Percentiles rank a stretch among this genome's conserved stretches.
Conservation (phyloP, 2,888 invertebrate genomes). For the Acanthosepion esculentum region DNA sequence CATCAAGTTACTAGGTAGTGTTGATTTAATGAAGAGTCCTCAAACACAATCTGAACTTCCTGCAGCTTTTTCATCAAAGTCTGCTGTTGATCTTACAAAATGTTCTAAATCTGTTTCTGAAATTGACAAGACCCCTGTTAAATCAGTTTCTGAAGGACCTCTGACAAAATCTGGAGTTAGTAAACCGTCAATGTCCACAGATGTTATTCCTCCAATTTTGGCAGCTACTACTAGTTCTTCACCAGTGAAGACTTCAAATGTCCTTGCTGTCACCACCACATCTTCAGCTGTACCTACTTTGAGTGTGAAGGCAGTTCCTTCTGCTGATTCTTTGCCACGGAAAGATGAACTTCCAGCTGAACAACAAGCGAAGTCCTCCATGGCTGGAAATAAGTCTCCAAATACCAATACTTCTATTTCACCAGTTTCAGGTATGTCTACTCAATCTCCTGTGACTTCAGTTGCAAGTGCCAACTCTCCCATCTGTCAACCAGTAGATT, state of each 20-base stretch:
- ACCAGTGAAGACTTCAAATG: not conserved
- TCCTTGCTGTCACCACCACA: not conserved
- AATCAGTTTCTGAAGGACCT: conserved; percentile 6
- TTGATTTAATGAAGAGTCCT: not conserved
- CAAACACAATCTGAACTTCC: not conserved
- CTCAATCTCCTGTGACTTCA: too few species aligned
- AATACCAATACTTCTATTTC: not conserved
- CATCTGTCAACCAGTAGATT: too few species aligned
- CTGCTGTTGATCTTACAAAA: conserved; percentile 33
- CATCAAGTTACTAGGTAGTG: not conserved
- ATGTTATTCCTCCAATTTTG: too few species aligned
- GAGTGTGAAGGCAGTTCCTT: not conserved
- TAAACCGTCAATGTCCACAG: too few species aligned
- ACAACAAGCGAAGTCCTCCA: not conserved
- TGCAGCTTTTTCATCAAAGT: not conserved
- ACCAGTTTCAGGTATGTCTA: not conserved
- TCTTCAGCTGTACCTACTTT: not conserved
- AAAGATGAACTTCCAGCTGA: not conserved
- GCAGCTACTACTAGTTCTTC: too few species aligned
- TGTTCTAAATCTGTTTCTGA: not conserved
- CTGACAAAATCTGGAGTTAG: not conserved
- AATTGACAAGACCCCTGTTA: not conserved
- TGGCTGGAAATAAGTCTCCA: not conserved
- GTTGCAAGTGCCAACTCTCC: too few species aligned
- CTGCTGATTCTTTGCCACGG: not conserved